These are phyloP conservation scores for Drosophila trichaetosa DNA, from an alignment of 2,888 invertebrate genomes.

Conservation along the genomic window DNA sequence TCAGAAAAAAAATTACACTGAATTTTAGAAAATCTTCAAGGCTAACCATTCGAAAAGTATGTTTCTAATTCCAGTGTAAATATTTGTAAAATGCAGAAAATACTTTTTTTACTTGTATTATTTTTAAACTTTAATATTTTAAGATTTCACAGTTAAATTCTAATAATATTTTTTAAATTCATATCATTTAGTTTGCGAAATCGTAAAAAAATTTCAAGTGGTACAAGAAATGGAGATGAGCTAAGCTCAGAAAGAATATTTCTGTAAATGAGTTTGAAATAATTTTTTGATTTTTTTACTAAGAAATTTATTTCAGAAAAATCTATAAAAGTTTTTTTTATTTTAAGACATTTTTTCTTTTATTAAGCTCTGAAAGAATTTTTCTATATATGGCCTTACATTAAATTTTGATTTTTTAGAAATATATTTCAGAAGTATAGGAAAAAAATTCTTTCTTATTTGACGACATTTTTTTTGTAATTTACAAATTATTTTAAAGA, in stretches of 20 bases:
- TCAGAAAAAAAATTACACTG: background rate
- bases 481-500: background rate
- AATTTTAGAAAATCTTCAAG: background rate
- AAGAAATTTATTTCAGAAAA: no score
- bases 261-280: no score
- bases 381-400: background rate
- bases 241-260: no score
- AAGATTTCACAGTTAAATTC: background rate
- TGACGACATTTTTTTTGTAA: background rate
- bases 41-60: background rate
- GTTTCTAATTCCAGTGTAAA: accelerated
- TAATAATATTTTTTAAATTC: background rate
- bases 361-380: background rate
- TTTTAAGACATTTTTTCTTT: no score
- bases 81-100: background rate
- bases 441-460: background rate
- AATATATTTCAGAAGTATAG: background rate
- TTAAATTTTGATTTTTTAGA: no score
- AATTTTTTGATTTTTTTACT: no score
- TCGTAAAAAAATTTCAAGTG: no score
- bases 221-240: no score
- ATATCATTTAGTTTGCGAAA: background rate
- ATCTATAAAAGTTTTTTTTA: no score
- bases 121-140: background rate
- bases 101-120: accelerated